Evolutionary conservation across 1,140 invertebrate genomes (phyloP), one percentile per base, ranked within the genome.

Genomic region (Heterodera carotae): DNA sequence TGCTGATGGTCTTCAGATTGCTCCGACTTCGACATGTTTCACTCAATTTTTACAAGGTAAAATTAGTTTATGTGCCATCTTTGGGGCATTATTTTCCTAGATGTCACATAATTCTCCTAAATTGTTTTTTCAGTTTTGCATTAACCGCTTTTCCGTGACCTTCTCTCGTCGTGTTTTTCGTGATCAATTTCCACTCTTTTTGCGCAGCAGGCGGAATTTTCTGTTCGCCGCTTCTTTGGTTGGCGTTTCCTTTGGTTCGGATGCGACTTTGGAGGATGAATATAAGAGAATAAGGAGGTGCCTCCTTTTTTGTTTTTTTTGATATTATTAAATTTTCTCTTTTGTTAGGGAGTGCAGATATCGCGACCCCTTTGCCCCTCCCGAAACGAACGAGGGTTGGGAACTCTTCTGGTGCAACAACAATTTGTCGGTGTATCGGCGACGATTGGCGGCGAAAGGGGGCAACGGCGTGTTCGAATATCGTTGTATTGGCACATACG

Each of bases 401-500:
- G 76, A 79, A 64, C 33, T 43, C 31, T 75, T 78, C 18, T 78
- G 68, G 33, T 31, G 53, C 12, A 71, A 67, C 69, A 27, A 7
- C 0, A 76, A 27, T 8, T 75, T 76, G 29, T 27, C 60, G 33
- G 78, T 79, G 34, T 79, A 69, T 76, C 78, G 78, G 48, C 60
- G 64, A 22, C 22, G 29, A 73, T 18, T 59, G 6, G 48, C 43
- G 31, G 64, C 56, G 8, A 56, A 68, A 25, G 75, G 36, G 22
- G 82, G 78, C 18, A 81, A 39, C 29, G n/a, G 59, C 39, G 43
- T 80, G 31, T 82, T 82, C 59, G 82, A 82, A 66, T 82, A 84
- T 53, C 66, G 69, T 18, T 83, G 81, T 48, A 60, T 67, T 56
- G 81, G 81, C 18, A 69, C 79, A 34, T 82, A 82, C 62, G 53